These are phyloP conservation scores for Ictalurus punctatus DNA, from an alignment of 2,113 vertebrate species.

Conservation along the genomic window DNA sequence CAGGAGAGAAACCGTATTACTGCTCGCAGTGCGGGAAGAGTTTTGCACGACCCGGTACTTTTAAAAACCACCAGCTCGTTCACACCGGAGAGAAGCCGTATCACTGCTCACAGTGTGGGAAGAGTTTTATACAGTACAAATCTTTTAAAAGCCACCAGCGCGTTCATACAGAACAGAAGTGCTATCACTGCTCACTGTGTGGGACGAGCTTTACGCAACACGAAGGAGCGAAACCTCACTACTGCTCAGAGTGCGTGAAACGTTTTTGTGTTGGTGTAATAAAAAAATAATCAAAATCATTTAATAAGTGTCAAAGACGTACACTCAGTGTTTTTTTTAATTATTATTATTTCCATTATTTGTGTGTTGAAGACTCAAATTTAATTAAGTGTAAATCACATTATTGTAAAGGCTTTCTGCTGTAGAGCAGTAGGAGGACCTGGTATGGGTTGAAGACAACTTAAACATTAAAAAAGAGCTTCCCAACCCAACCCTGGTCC, in stretches of 20 bases:
- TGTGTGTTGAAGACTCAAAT: neutral
- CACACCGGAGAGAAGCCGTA: neutral
- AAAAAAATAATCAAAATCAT: neutral
- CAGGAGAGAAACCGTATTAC: neutral
- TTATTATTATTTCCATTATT: neutral
- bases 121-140: neutral
- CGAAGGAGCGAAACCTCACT: neutral
- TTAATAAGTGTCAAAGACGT: neutral
- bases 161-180: neutral
- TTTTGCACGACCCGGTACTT: neutral
- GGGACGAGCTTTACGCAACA: neutral
- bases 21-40: neutral
- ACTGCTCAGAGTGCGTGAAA: slow-evolving; percentile 10
- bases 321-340: neutral
- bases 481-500: neutral
- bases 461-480: neutral
- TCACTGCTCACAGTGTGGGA: neutral
- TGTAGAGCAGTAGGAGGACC: neutral
- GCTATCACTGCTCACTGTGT: neutral
- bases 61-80: slow-evolving; percentile 4
- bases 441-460: neutral
- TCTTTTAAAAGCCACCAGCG: neutral
- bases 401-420: neutral
- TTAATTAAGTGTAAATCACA: neutral
- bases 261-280: slow-evolving; percentile 5